These are phyloP conservation scores for Dromaius novaehollandiae DNA, from an alignment of 2,113 vertebrate species.

Conservation along the genomic window DNA sequence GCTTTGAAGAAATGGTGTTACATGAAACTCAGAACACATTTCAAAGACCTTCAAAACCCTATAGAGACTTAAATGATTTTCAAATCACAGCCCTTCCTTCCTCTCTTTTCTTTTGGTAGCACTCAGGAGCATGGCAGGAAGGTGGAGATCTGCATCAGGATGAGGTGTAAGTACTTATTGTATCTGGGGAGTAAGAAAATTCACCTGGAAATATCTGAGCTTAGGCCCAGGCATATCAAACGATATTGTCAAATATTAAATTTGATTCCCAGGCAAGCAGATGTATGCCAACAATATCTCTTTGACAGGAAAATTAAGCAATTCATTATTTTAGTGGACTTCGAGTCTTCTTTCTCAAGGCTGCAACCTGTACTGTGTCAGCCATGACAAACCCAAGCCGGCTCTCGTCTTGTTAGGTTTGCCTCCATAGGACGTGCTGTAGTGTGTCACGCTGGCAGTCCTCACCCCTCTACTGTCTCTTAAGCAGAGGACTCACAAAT, in stretches of 20 bases:
- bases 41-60: neutral
- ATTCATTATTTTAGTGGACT: neutral
- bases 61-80: neutral
- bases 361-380: neutral
- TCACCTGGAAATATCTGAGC: neutral
- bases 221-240: neutral
- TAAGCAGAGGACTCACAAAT: neutral
- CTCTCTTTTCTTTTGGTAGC: neutral
- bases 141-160: neutral
- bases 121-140: neutral
- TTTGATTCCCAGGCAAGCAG: neutral
- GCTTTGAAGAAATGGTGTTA: neutral
- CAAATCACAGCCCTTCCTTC: neutral
- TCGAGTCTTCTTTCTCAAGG: neutral
- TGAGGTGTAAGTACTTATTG: neutral
- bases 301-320: neutral
- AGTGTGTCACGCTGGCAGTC: fast-evolving
- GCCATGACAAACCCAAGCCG: neutral
- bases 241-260: neutral
- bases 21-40: neutral
- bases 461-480: neutral
- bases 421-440: fast-evolving
- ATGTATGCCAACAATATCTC: neutral
- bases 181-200: neutral
- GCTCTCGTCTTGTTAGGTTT: neutral